Conservation (phyloP, 2,113 vertebrate species). For the Tachysurus vachellii region DNA sequence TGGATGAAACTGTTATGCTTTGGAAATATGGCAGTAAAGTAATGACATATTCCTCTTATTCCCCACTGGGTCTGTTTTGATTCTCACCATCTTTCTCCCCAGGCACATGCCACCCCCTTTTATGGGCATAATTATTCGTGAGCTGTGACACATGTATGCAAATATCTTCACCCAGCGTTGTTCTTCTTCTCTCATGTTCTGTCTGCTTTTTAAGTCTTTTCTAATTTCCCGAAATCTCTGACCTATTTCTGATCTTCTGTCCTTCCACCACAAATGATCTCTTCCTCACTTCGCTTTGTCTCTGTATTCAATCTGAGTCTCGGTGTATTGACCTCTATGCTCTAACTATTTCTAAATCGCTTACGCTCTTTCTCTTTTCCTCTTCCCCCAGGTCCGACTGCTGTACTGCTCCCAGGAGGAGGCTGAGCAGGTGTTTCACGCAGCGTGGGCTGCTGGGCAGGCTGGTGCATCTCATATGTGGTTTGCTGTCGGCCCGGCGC, state of each 20-base stretch:
- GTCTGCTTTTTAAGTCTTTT: constrained; percentile 50
- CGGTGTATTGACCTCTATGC: constrained; percentile 15
- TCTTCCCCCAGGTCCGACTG: constrained; percentile 79
- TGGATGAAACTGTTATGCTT: neutral
- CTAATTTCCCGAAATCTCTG: constrained; percentile 43
- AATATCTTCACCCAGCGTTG: constrained; percentile 44
- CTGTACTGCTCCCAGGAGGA: constrained; percentile 94
- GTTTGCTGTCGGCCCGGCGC: constrained; percentile 87
- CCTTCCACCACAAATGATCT: constrained; percentile 50
- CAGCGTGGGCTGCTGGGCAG: constrained; percentile 84
- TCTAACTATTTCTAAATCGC: constrained; percentile 54
- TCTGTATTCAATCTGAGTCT: constrained; percentile 30
- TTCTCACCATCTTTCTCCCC: constrained; percentile 25
- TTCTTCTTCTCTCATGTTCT: constrained; percentile 53
- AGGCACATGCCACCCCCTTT: constrained; percentile 12
- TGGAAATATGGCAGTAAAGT: neutral
- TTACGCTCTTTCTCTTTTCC: constrained; percentile 56
- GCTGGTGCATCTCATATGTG: constrained; percentile 89
- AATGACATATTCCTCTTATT: constrained; percentile 25
- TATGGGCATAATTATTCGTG: constrained; percentile 31
- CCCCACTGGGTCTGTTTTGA: constrained; percentile 49
- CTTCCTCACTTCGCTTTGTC: constrained; percentile 50
- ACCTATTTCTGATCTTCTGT: constrained; percentile 37
- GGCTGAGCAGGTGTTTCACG: constrained; percentile 84
- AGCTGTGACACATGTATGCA: constrained; percentile 39